Conservation (phyloP, 2,113 vertebrate genomes). For the Salvelinus namaycush region DNA sequence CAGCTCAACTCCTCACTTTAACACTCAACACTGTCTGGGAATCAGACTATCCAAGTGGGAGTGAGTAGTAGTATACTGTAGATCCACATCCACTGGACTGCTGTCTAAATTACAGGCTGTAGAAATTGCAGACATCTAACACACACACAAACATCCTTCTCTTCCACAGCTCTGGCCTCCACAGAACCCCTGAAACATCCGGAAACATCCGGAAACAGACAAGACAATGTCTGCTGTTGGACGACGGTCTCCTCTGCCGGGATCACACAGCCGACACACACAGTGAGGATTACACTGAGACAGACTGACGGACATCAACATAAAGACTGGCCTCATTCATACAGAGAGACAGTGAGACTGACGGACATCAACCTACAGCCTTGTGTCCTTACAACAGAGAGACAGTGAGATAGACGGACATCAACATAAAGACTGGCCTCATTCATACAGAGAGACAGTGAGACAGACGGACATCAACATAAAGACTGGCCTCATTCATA, state of each 20-base stretch:
- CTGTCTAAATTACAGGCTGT: too few species aligned
- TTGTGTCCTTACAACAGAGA: too few species aligned
- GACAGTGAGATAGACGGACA: too few species aligned
- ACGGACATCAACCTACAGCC: too few species aligned
- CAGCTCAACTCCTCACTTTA: not conserved
- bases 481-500: not conserved
- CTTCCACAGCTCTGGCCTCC: conserved; percentile 69
- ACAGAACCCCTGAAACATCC: conserved; percentile 19
- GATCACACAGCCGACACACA: conserved; percentile 6
- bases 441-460: conserved; percentile 10
- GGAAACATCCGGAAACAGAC: conserved; percentile 13
- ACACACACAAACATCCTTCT: conserved; percentile 29
- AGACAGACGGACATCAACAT: not conserved
- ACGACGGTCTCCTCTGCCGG: conserved; percentile 46
- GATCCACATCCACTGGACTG: too few species aligned
- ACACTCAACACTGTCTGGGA: too few species aligned
- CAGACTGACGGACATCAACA: not conserved
- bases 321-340: not conserved
- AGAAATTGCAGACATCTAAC: too few species aligned
- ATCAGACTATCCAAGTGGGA: too few species aligned
- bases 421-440: too few species aligned
- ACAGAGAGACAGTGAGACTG: not conserved
- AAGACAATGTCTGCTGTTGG: conserved; percentile 38
- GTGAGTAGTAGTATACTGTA: too few species aligned
- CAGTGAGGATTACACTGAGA: conserved; percentile 45